Conservation (phyloP, 2,888 invertebrate species). For the Philereme transversata region DNA sequence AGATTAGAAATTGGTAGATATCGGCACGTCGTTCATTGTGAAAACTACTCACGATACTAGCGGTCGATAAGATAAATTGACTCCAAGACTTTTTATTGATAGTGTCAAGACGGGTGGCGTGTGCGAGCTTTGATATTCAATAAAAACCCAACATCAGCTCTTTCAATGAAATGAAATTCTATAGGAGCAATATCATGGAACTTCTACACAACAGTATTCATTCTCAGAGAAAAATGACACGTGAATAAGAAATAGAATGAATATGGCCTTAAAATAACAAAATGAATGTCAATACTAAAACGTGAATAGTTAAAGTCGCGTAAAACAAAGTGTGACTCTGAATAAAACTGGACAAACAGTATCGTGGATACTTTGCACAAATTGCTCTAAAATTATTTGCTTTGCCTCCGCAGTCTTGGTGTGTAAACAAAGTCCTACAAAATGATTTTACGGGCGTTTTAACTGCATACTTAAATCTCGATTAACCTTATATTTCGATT, state of each 20-base stretch:
- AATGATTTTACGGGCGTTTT: conserved; percentile 13
- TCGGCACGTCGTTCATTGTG: conserved; percentile 82
- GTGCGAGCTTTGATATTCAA: conserved; percentile 47
- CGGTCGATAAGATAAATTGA: conserved; percentile 79
- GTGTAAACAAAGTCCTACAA: conserved; percentile 11
- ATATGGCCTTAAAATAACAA: conserved; percentile 13
- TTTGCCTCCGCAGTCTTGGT: conserved; percentile 9
- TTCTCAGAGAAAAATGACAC: conserved; percentile 7
- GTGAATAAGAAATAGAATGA: conserved; percentile 12
- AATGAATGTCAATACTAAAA: conserved; percentile 28
- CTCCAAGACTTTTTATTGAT: conserved; percentile 76
- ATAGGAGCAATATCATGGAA: conserved; percentile 8
- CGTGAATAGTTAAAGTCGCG: conserved; percentile 11
- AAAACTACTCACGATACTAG: conserved; percentile 81
- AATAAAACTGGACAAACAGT: conserved; percentile 33
- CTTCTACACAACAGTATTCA: conserved; percentile 4
- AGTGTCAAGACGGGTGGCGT: conserved; percentile 66
- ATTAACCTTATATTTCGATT: conserved; percentile 13
- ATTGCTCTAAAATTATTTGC: conserved; percentile 38
- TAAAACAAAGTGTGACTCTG: conserved; percentile 30
- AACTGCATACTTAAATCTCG: conserved; percentile 13
- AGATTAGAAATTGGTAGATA: conserved; percentile 82
- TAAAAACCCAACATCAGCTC: conserved; percentile 22
- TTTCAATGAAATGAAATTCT: conserved; percentile 15
- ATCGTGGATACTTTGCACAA: conserved; percentile 29